These are phyloP conservation scores for Aphaenogaster rudis DNA, from an alignment of 1,140 invertebrate genomes.

Conservation along the genomic window DNA sequence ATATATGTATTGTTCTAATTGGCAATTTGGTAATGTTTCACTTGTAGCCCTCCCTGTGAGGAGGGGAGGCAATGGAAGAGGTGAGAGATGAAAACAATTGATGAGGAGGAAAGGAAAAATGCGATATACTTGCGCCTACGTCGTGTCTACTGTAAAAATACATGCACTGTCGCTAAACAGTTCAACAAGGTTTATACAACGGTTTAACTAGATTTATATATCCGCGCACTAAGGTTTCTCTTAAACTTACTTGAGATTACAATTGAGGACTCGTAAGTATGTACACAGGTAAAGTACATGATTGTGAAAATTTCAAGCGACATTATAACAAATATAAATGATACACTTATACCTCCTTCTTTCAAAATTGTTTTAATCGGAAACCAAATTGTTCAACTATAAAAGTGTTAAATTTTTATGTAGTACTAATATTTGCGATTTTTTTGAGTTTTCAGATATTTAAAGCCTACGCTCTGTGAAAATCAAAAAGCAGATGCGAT, in stretches of 20 bases:
- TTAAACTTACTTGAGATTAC: constrained; percentile 64
- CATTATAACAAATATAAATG: neutral
- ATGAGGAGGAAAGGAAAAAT: constrained; percentile 67
- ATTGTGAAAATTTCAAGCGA: constrained; percentile 16
- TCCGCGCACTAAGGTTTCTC: constrained; percentile 70
- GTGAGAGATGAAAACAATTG: constrained; percentile 71
- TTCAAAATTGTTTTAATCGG: constrained; percentile 22
- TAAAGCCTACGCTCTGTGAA: constrained; percentile 53
- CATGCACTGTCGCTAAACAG: constrained; percentile 61
- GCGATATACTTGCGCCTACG: constrained; percentile 63
- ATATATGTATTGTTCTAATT: constrained; percentile 83
- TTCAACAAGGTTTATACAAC: constrained; percentile 61
- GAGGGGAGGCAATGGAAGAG: constrained; percentile 83
- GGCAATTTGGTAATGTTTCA: constrained; percentile 87
- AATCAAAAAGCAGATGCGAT: constrained; percentile 36
- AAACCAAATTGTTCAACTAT: neutral
- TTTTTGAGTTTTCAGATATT: constrained; percentile 78
- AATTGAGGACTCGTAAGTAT: constrained; percentile 69
- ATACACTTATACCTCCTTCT: constrained; percentile 5
- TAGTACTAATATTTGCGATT: constrained; percentile 69
- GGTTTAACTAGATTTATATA: constrained; percentile 74
- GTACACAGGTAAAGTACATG: constrained; percentile 70
- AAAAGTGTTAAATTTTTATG: constrained; percentile 29
- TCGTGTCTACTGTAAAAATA: constrained; percentile 69
- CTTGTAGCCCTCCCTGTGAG: constrained; percentile 87